phyloP scores from a whole-genome alignment of 1,140 invertebrate species.

The Ooceraea biroi region DNA sequence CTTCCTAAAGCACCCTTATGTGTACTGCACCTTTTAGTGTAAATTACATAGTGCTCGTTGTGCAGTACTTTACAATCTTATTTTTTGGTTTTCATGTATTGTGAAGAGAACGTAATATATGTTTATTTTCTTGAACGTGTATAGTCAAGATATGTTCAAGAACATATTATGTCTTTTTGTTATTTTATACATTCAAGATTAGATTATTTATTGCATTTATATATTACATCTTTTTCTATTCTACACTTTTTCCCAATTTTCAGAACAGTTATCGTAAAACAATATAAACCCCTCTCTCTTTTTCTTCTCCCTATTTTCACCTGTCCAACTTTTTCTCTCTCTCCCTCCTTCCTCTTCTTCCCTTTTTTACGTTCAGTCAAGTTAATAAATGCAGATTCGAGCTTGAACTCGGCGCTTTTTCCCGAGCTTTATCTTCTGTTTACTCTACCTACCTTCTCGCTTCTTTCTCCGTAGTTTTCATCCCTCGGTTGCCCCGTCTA shows the following conservation, averaged over 20 bases:
- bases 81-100: no score
- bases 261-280: constrained; percentile 7
- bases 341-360: constrained; percentile 2
- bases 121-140: no score
- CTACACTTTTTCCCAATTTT: neutral
- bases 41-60: neutral
- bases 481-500: constrained; percentile 15
- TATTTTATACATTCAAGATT: no score
- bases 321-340: neutral
- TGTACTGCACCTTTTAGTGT: no score
- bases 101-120: no score
- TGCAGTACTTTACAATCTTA: neutral
- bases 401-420: constrained; percentile 46
- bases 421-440: constrained; percentile 40
- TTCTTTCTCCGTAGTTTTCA: neutral
- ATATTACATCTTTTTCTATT: neutral
- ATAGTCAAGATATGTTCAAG: no score
- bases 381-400: constrained; percentile 60
- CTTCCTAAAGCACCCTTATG: no score
- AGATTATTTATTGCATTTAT: constrained; percentile 25
- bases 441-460: constrained; percentile 26
- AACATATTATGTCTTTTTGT: no score
- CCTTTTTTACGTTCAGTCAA: constrained; percentile 36
- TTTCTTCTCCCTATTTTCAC: neutral
- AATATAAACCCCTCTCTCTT: constrained; percentile 13